These are phyloP conservation scores for Smutsia temminckii DNA, from an alignment of 2,797 vertebrate species.

Conservation along the genomic window DNA sequence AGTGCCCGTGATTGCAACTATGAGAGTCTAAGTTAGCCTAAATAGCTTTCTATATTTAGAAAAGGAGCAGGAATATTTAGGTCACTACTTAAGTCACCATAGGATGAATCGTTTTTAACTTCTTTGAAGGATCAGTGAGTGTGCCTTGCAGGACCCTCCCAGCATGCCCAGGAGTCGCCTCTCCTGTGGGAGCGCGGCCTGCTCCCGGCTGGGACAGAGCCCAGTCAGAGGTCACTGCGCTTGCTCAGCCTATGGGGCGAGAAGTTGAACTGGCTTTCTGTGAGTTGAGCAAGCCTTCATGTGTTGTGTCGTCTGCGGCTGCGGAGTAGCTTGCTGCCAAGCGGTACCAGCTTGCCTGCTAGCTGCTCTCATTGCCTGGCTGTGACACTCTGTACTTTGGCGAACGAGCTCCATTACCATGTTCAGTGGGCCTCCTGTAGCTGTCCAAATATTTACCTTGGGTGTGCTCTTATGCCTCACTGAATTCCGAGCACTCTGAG, in stretches of 20 bases:
- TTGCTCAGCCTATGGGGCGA: background rate
- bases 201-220: background rate
- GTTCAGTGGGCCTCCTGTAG: background rate
- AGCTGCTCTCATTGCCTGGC: background rate
- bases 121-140: background rate
- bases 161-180: background rate
- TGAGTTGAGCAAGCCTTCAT: background rate
- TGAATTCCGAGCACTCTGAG: background rate
- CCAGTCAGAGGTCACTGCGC: background rate
- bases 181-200: background rate
- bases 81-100: background rate
- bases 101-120: conserved; percentile 16
- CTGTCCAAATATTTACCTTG: conserved; percentile 52
- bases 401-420: background rate
- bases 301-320: background rate
- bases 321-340: conserved; percentile 25
- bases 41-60: conserved; percentile 50
- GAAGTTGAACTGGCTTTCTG: background rate
- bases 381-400: conserved; percentile 39
- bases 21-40: background rate
- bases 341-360: conserved; percentile 18
- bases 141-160: background rate
- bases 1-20: background rate
- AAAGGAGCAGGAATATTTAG: background rate
- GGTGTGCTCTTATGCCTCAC: background rate